A percentile compares a stretch with the other conserved stretches of the same genome.
phyloP scores from a whole-genome alignment of 1,140 invertebrate species.

The Panonychus citri region DNA sequence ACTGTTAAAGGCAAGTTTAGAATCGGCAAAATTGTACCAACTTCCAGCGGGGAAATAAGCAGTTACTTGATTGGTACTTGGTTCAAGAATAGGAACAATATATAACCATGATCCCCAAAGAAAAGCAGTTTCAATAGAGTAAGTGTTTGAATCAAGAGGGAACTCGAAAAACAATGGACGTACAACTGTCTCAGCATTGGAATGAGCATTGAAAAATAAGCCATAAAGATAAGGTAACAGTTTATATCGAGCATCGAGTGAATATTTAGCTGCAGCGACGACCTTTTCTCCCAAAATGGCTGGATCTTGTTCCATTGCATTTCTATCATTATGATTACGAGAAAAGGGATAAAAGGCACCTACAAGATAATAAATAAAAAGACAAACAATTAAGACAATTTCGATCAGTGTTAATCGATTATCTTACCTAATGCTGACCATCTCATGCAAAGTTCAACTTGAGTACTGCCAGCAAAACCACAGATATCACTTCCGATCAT shows the following conservation, averaged over 20 bases:
- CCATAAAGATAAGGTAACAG: slow-evolving; percentile 48
- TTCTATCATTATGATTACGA: slow-evolving; percentile 55
- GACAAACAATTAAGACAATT: background rate
- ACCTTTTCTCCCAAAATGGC: slow-evolving; percentile 34
- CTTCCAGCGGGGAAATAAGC: slow-evolving; percentile 41
- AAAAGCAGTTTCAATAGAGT: slow-evolving; percentile 42
- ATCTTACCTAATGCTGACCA: slow-evolving; percentile 29
- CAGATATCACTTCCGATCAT: slow-evolving; percentile 25
- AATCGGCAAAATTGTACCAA: slow-evolving; percentile 41
- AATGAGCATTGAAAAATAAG: slow-evolving; percentile 14
- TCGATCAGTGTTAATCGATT: background rate
- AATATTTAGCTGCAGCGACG: slow-evolving; percentile 33
- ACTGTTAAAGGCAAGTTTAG: slow-evolving; percentile 21
- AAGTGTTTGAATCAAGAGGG: slow-evolving; percentile 37
- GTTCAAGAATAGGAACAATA: slow-evolving; percentile 21
- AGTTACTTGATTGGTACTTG: slow-evolving; percentile 21
- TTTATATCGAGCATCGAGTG: slow-evolving; percentile 40
- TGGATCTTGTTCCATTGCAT: slow-evolving; percentile 28
- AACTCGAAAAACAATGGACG: slow-evolving; percentile 9
- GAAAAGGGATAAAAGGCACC: slow-evolving; percentile 36
- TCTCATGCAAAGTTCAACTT: slow-evolving; percentile 37
- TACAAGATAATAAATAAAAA: background rate
- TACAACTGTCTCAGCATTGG: background rate
- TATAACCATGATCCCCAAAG: slow-evolving; percentile 24
- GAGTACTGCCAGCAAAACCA: slow-evolving; percentile 19